These are phyloP conservation scores for Eristalis arbustorum DNA, from an alignment of 2,888 invertebrate genomes.

Conservation along the genomic window DNA sequence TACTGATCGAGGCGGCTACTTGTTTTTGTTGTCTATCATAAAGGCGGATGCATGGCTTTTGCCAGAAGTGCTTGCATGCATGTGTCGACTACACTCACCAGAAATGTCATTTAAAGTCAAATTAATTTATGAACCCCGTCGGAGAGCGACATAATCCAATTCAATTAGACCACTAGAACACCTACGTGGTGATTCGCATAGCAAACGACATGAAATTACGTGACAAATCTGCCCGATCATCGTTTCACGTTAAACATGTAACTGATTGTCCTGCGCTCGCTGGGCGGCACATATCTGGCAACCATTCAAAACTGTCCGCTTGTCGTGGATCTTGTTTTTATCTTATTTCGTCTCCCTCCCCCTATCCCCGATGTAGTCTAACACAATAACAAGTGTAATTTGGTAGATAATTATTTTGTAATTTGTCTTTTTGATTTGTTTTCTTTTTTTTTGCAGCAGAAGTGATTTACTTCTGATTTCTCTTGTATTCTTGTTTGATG, in stretches of 20 bases:
- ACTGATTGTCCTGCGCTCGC: constrained; percentile 49
- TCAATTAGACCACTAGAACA: constrained; percentile 24
- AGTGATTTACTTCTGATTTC: constrained; percentile 6
- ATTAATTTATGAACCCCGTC: constrained; percentile 15
- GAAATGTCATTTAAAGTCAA: neutral
- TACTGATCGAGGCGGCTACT: neutral
- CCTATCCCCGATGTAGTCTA: constrained; percentile 20
- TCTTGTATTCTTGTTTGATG: neutral
- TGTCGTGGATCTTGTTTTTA: neutral
- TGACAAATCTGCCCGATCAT: constrained; percentile 54
- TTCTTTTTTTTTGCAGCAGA: neutral
- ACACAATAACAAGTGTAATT: constrained; percentile 49
- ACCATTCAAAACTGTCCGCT: constrained; percentile 49
- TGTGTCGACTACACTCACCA: neutral
- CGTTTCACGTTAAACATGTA: constrained; percentile 37
- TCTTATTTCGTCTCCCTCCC: neutral
- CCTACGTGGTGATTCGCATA: constrained; percentile 4
- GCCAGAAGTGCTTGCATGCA: neutral
- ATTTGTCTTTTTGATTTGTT: constrained; percentile 32
- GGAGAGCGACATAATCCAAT: constrained; percentile 14
- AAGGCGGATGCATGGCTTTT: neutral
- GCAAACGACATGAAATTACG: constrained; percentile 34
- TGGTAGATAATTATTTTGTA: constrained; percentile 38
- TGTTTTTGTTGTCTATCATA: neutral
- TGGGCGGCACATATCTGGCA: constrained; percentile 48